Conservation (phyloP, 2,113 vertebrate species). For the Sitta europaea region DNA sequence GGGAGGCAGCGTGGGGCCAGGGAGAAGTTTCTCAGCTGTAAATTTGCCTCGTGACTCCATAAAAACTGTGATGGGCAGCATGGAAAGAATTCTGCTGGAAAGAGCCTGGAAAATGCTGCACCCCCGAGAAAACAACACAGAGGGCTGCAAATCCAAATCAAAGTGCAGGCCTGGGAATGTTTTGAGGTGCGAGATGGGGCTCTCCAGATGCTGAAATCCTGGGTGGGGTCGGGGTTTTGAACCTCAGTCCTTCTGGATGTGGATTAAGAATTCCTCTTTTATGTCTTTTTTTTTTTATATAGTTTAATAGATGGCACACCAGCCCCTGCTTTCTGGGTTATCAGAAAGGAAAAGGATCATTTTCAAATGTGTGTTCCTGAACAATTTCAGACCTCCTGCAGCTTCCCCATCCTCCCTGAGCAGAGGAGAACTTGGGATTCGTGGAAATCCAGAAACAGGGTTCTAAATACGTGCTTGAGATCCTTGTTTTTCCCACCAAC, state of each 20-base stretch:
- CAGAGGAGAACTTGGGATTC: no score
- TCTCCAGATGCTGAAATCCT: neutral
- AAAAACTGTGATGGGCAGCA: neutral
- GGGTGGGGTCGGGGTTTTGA: neutral
- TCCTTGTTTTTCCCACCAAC: neutral
- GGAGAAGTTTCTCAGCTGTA: neutral
- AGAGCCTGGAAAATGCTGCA: neutral
- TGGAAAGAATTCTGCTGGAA: neutral
- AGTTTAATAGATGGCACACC: neutral
- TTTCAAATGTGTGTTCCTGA: neutral
- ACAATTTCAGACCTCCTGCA: neutral
- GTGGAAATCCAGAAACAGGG: accelerated
- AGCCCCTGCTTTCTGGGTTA: neutral
- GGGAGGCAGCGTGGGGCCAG: neutral
- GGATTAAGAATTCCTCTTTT: neutral
- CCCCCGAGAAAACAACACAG: neutral
- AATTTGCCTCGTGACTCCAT: neutral
- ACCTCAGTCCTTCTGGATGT: neutral
- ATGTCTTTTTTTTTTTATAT: neutral
- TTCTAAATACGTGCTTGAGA: neutral
- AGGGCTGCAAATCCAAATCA: neutral
- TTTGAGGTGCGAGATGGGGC: neutral
- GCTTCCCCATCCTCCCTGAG: neutral
- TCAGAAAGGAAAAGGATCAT: accelerated
- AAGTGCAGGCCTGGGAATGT: neutral